phyloP scores from a whole-genome alignment of 2,797 vertebrate genomes.

The Macropus fuliginosus region DNA sequence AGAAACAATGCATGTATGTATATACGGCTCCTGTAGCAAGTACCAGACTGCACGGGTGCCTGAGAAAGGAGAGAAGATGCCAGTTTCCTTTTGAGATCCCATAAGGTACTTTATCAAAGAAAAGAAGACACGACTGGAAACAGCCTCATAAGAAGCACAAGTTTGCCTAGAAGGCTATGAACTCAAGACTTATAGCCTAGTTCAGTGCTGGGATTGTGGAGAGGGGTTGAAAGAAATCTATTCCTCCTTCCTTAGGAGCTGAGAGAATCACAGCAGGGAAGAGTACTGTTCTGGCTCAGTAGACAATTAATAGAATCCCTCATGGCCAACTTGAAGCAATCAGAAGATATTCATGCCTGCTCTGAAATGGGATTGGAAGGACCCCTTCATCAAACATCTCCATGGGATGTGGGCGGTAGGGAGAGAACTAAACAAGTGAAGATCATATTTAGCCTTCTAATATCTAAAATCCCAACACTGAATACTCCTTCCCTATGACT shows the following conservation, averaged over 20 bases:
- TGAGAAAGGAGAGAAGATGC: background rate
- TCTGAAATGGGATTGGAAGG: background rate
- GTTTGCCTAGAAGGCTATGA: background rate
- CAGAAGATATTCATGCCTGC: background rate
- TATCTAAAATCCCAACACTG: background rate
- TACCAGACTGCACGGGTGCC: background rate
- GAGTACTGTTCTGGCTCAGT: background rate
- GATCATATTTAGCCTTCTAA: background rate
- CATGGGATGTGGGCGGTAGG: background rate
- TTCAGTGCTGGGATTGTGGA: no score
- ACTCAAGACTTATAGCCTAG: no score
- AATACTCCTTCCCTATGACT: background rate
- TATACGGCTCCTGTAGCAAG: background rate
- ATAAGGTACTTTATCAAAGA: background rate
- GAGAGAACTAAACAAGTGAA: background rate
- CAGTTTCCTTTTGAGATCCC: background rate
- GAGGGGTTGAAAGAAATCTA: no score
- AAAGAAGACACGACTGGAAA: background rate
- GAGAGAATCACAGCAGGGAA: background rate
- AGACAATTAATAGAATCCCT: background rate
- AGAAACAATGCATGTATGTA: background rate
- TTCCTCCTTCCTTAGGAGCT: no score
- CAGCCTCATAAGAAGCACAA: background rate
- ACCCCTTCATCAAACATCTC: background rate
- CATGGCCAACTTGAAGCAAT: background rate